Evolutionary conservation across 2,113 vertebrate species (phyloP).

Genomic region (Pseudorasbora parva): DNA sequence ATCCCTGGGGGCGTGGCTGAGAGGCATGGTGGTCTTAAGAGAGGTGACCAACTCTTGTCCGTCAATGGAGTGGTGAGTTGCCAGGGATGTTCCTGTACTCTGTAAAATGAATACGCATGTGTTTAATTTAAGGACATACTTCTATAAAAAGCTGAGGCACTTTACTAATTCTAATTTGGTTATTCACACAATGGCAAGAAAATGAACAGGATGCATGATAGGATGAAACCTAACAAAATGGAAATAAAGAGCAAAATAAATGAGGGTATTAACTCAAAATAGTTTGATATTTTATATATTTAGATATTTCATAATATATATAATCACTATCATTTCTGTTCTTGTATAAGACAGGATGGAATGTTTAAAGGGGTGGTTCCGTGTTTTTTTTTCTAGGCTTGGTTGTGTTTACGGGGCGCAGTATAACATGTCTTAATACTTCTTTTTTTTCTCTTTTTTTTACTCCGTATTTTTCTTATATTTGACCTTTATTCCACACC

Average conservation of each 20-base stretch:
- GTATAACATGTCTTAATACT: too few relatives aligned
- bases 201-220: neutral
- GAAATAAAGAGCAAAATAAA: neutral
- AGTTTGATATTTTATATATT: neutral
- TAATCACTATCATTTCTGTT: neutral
- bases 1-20: constrained; percentile 98
- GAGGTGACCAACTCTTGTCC: constrained; percentile 97
- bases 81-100: neutral
- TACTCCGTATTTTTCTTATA: too few relatives aligned
- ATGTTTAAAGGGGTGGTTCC: too few relatives aligned
- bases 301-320: neutral
- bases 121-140: neutral
- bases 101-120: neutral
- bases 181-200: neutral
- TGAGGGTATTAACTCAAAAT: neutral
- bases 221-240: neutral
- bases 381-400: too few relatives aligned
- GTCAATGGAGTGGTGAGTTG: constrained; percentile 96
- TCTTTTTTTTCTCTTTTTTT: too few relatives aligned
- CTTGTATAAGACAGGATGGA: neutral
- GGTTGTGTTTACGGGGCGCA: too few relatives aligned
- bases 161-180: neutral
- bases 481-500: too few relatives aligned
- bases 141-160: neutral
- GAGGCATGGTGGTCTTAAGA: constrained; percentile 94